Conservation (phyloP, 2,888 invertebrate species). For the Crepidodera aurea region DNA sequence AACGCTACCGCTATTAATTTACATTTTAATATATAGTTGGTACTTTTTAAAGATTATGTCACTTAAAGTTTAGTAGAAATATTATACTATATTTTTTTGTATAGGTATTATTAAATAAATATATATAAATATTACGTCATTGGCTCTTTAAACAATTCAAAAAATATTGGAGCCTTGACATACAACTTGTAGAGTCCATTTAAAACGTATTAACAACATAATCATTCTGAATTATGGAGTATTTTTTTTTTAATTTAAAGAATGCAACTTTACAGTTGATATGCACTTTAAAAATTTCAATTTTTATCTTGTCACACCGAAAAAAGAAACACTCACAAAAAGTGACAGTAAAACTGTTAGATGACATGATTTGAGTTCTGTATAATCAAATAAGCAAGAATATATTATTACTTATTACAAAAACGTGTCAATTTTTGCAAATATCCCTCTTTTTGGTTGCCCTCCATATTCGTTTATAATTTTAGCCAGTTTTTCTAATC, state of each 20-base stretch:
- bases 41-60: slow-evolving; percentile 68
- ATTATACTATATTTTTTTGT: slow-evolving; percentile 57
- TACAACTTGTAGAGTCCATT: slow-evolving; percentile 27
- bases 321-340: too few species aligned
- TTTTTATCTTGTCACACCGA: slow-evolving; percentile 2
- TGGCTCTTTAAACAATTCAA: slow-evolving; percentile 52
- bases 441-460: too few species aligned
- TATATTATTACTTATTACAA: too few species aligned
- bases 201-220: too few species aligned
- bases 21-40: slow-evolving; percentile 68
- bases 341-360: too few species aligned
- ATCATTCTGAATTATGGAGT: too few species aligned
- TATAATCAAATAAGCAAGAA: too few species aligned
- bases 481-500: too few species aligned
- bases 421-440: too few species aligned
- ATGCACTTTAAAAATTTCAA: slow-evolving; percentile 9
- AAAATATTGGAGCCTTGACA: slow-evolving; percentile 45
- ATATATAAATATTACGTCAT: slow-evolving; percentile 55
- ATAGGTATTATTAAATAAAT: slow-evolving; percentile 57
- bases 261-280: slow-evolving; percentile 24
- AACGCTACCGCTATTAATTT: slow-evolving; percentile 57
- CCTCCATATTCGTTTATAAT: too few species aligned
- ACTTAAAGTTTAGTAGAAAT: slow-evolving; percentile 61
- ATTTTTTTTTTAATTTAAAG: too few species aligned
- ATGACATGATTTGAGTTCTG: too few species aligned